phyloP scores from a whole-genome alignment of 2,113 vertebrate genomes.

The Protomyctophum bolini region DNA sequence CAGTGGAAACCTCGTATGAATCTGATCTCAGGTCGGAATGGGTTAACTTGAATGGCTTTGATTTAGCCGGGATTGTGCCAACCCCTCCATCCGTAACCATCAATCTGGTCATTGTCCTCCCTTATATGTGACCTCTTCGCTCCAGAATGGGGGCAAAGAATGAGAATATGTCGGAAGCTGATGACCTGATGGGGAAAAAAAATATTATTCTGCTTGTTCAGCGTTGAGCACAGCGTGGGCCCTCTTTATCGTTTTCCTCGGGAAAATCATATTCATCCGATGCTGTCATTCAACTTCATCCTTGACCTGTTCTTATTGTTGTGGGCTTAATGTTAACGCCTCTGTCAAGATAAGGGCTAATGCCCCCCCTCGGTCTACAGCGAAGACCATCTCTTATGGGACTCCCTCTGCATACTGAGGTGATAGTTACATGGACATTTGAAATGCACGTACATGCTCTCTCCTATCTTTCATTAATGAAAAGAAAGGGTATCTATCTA shows the following conservation, averaged over 20 bases:
- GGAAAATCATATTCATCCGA: constrained; percentile 70
- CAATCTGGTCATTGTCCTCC: constrained; percentile 76
- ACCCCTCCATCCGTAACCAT: constrained; percentile 63
- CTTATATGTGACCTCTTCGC: constrained; percentile 70
- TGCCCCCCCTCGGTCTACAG: constrained; percentile 56
- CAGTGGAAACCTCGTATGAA: too few relatives aligned
- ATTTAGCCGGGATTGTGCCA: constrained; percentile 68
- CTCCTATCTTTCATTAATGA: constrained; percentile 51
- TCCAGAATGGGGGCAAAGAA: constrained; percentile 64
- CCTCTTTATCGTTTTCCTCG: constrained; percentile 68
- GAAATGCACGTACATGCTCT: constrained; percentile 46
- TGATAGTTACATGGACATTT: constrained; percentile 59
- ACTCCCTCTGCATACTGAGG: constrained; percentile 62
- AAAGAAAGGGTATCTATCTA: constrained; percentile 37
- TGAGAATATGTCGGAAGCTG: constrained; percentile 62
- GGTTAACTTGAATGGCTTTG: constrained; percentile 75
- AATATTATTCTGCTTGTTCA: constrained; percentile 73
- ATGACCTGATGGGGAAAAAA: constrained; percentile 54
- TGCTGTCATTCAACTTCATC: constrained; percentile 80
- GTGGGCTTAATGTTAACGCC: constrained; percentile 69
- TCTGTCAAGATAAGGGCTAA: constrained; percentile 69
- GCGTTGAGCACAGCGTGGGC: constrained; percentile 58
- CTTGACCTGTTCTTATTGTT: constrained; percentile 73
- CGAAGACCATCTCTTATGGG: constrained; percentile 53
- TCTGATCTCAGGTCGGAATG: too few relatives aligned